A percentile compares a stretch with the other conserved stretches of the same genome.
phyloP scores from a whole-genome alignment of 2,888 invertebrate genomes.

The Cancer borealis region DNA sequence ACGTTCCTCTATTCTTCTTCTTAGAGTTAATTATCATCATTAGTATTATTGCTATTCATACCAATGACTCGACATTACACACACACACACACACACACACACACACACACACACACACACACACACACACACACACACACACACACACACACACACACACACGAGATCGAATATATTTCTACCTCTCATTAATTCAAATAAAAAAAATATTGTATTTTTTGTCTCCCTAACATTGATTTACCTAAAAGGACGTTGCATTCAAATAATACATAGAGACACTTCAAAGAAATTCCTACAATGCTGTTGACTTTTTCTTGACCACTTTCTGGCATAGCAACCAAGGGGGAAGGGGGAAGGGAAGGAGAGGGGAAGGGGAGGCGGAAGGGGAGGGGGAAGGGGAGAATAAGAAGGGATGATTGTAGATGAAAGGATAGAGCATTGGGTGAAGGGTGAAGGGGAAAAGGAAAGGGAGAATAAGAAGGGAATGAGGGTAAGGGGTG shows the following conservation, averaged over 20 bases:
- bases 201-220: too few species aligned
- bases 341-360: neutral
- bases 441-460: neutral
- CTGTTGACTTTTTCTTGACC: neutral
- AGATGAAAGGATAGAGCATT: neutral
- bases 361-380: neutral
- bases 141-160: too few species aligned
- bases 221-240: neutral
- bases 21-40: too few species aligned
- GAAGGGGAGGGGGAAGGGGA: neutral
- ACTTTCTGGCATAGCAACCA: too few species aligned
- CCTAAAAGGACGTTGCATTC: neutral
- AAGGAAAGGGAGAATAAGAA: neutral
- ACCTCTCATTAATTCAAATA: too few species aligned
- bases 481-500: neutral
- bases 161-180: too few species aligned
- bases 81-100: too few species aligned
- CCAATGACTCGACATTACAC: too few species aligned
- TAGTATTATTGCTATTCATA: too few species aligned
- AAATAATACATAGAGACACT: neutral
- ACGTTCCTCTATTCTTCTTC: too few species aligned
- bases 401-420: neutral
- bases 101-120: too few species aligned
- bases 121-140: too few species aligned
- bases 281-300: neutral